Conservation (phyloP, 2,797 vertebrate genomes). For the Tapirus indicus region DNA sequence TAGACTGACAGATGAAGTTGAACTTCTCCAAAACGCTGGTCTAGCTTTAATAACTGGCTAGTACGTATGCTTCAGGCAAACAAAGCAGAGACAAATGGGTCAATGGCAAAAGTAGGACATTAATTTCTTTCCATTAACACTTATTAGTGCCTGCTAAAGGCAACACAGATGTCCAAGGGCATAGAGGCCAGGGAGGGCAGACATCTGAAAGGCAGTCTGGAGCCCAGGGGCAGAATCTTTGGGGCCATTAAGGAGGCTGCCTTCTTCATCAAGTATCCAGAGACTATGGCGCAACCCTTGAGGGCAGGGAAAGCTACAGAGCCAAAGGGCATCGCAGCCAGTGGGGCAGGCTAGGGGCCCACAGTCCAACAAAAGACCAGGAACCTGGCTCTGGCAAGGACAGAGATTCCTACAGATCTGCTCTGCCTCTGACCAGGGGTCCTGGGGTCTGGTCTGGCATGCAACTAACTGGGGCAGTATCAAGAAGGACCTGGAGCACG, state of each 20-base stretch:
- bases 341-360: neutral
- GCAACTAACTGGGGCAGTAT: neutral
- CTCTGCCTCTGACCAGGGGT: neutral
- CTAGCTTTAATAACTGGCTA: conserved; percentile 43
- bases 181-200: neutral
- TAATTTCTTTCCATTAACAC: conserved; percentile 57
- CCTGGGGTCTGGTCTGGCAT: neutral
- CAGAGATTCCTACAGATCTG: neutral
- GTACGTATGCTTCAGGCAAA: conserved; percentile 1
- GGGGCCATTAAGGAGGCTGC: neutral
- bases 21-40: conserved; percentile 2
- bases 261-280: neutral
- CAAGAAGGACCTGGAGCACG: neutral
- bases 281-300: neutral
- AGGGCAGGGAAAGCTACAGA: neutral
- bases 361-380: neutral
- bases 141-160: conserved; percentile 55
- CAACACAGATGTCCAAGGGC: conserved; percentile 19
- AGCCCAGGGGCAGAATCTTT: neutral
- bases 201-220: conserved; percentile 27
- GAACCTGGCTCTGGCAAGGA: neutral
- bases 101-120: neutral
- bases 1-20: neutral
- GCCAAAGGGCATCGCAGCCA: neutral
- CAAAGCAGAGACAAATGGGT: conserved; percentile 52